Percentiles rank a stretch among this genome's conserved stretches.
phyloP scores from a whole-genome alignment of 1,140 invertebrate genomes.

The Batillaria attramentaria region DNA sequence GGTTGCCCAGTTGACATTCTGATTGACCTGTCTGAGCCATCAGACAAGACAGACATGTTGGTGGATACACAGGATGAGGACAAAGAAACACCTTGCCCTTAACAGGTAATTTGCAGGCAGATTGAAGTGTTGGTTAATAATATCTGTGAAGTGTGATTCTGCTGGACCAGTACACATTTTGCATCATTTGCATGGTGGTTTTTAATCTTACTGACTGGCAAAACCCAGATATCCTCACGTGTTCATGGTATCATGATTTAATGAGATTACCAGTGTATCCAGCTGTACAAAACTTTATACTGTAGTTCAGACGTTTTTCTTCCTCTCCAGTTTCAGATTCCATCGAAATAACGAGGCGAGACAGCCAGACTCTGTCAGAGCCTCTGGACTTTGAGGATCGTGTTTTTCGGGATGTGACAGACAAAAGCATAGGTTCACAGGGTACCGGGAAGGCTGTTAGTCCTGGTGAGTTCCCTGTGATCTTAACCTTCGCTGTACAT shows the following conservation, averaged over 20 bases:
- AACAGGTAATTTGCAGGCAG: background rate
- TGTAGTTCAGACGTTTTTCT: too few relatives aligned
- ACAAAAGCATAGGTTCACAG: too few relatives aligned
- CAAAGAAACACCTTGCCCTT: slow-evolving; percentile 23
- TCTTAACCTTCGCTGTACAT: too few relatives aligned
- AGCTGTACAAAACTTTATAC: background rate
- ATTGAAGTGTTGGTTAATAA: background rate
- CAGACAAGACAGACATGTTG: slow-evolving; percentile 2
- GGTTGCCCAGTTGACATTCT: slow-evolving; percentile 36
- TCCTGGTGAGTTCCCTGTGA: too few relatives aligned
- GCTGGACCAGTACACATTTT: background rate
- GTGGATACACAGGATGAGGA: slow-evolving; percentile 20
- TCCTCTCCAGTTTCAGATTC: slow-evolving; percentile 38
- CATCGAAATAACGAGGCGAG: slow-evolving; percentile 46
- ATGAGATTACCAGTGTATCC: background rate
- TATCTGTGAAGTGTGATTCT: too few relatives aligned
- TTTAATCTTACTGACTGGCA: too few relatives aligned
- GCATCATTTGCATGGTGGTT: background rate
- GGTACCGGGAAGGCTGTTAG: too few relatives aligned
- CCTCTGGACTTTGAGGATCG: slow-evolving; percentile 32
- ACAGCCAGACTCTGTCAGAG: slow-evolving; percentile 34
- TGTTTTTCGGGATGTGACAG: slow-evolving; percentile 44
- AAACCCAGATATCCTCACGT: too few relatives aligned
- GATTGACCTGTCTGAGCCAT: slow-evolving; percentile 31
- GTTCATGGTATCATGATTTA: background rate